phyloP scores from a whole-genome alignment of 2,113 vertebrate genomes.

The Cyanoramphus novaezelandiae region DNA sequence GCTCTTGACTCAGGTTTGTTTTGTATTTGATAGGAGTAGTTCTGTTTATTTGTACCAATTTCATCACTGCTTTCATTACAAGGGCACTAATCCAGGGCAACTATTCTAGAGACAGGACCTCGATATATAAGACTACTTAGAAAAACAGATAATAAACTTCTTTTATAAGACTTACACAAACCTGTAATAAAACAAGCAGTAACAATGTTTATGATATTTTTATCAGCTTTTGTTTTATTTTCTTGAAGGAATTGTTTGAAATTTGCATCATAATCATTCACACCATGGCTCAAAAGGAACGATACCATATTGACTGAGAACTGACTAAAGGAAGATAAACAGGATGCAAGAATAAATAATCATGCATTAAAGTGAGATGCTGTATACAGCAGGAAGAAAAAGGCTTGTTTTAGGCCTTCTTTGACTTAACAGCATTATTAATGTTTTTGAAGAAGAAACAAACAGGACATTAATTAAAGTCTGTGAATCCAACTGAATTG shows the following conservation, averaged over 20 bases:
- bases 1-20: background rate
- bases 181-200: background rate
- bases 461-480: slow-evolving; percentile 29
- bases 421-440: slow-evolving; percentile 19
- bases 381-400: background rate
- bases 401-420: background rate
- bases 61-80: background rate
- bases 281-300: background rate
- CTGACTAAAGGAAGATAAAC: slow-evolving; percentile 21
- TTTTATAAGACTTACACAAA: background rate
- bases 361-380: background rate
- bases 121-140: background rate
- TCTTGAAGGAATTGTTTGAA: slow-evolving; percentile 7
- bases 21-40: background rate
- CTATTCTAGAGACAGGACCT: background rate
- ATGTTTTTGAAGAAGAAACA: background rate
- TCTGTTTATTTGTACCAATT: background rate
- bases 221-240: slow-evolving; percentile 39
- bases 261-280: slow-evolving; percentile 22
- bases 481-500: background rate
- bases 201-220: slow-evolving; percentile 9
- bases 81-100: background rate
- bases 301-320: background rate
- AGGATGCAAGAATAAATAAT: slow-evolving; percentile 28
- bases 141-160: slow-evolving; percentile 29